Evolutionary conservation across 2,113 vertebrate species (phyloP).

Genomic region (Limnothrissa miodon): DNA sequence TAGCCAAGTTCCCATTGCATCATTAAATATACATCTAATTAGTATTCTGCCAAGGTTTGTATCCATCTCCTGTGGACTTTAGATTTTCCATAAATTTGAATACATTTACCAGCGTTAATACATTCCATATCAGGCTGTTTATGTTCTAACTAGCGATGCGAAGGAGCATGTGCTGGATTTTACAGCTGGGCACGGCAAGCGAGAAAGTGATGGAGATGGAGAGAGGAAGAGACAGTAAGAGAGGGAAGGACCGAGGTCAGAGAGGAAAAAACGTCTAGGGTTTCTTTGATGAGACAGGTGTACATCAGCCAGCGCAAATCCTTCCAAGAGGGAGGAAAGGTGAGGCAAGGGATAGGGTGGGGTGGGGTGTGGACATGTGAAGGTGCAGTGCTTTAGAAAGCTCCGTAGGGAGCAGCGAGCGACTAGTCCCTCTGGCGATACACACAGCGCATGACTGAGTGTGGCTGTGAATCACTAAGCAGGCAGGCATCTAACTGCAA

Average conservation of each 20-base stretch:
- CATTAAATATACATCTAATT: slow-evolving; percentile 35
- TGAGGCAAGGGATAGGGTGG: too few relatives aligned
- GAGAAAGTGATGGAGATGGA: neutral
- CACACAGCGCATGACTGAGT: neutral
- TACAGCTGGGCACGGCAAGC: neutral
- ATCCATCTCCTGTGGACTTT: slow-evolving; percentile 38
- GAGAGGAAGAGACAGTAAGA: neutral
- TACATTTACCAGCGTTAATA: slow-evolving; percentile 33
- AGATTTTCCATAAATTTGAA: slow-evolving; percentile 42
- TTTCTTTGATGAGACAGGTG: slow-evolving; percentile 16
- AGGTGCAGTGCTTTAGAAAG: neutral
- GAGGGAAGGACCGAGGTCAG: neutral
- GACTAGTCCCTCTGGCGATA: neutral
- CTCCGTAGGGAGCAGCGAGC: neutral
- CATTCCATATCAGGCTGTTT: slow-evolving; percentile 22
- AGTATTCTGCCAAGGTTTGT: slow-evolving; percentile 22
- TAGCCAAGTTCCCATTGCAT: slow-evolving; percentile 16
- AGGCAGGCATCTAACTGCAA: neutral
- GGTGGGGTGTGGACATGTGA: neutral
- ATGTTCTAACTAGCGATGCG: neutral
- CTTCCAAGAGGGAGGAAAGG: neutral
- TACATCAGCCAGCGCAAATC: neutral
- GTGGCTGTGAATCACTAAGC: neutral
- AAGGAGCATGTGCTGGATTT: neutral
- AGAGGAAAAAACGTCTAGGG: neutral